A percentile compares a stretch with the other conserved stretches of the same genome.
These are phyloP conservation scores for Patiria miniata DNA, from an alignment of 35 echinoderm and acorn worm species.

Conservation along the genomic window DNA sequence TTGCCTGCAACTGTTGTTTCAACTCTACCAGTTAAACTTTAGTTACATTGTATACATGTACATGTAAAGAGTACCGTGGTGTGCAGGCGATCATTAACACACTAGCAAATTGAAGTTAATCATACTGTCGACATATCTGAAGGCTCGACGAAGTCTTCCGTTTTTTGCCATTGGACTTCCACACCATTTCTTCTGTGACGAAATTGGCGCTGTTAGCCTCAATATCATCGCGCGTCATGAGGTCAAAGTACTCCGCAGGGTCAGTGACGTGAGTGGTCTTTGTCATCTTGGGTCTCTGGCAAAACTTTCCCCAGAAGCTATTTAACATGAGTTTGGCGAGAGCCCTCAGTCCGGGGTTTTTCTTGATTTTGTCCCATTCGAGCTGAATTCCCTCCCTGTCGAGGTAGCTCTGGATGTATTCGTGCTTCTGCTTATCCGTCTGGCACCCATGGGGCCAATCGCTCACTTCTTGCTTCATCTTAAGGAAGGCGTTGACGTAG, in stretches of 20 bases:
- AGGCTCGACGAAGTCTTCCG: too few relatives aligned
- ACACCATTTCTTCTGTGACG: neutral
- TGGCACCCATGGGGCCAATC: constrained; percentile 22
- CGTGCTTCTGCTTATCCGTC: neutral
- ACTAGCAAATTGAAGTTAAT: too few relatives aligned
- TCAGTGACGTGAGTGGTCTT: constrained; percentile 1
- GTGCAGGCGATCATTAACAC: too few relatives aligned
- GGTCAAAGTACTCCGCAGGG: neutral
- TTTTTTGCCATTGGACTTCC: too few relatives aligned
- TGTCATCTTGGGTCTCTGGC: constrained; percentile 18
- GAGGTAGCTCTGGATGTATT: constrained; percentile 35
- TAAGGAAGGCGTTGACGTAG: constrained; percentile 61
- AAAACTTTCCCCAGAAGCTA: constrained; percentile 52
- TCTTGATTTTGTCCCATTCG: constrained; percentile 10
- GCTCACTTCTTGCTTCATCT: constrained; percentile 48
- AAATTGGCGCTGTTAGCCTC: neutral
- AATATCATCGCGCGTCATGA: neutral
- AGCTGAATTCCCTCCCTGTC: constrained; percentile 35
- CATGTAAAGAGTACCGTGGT: too few relatives aligned
- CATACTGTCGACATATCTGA: too few relatives aligned
- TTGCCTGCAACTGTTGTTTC: too few relatives aligned
- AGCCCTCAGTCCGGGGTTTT: constrained; percentile 35
- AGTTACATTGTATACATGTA: too few relatives aligned
- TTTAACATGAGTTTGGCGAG: constrained; percentile 45
- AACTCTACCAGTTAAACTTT: too few relatives aligned